Evolutionary conservation across 2,113 vertebrate species (phyloP).

Genomic region (Ameiurus melas): DNA sequence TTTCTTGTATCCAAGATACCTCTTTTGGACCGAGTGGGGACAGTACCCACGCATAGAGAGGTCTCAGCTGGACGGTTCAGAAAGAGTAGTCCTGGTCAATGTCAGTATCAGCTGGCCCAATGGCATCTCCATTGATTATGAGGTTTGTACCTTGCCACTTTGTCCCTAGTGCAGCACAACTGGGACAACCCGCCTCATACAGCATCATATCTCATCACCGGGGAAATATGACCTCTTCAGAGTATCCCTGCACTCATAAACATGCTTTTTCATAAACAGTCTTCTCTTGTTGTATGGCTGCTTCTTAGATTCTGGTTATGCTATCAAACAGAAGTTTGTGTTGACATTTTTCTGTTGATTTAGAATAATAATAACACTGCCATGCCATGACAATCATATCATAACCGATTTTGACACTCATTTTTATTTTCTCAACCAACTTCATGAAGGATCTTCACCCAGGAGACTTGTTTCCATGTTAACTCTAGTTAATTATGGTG

Average conservation of each 20-base stretch:
- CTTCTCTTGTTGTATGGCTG: too few relatives aligned
- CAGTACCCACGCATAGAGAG: constrained; percentile 95
- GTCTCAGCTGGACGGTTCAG: constrained; percentile 84
- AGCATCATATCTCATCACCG: too few relatives aligned
- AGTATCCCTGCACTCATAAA: not conserved
- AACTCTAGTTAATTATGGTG: not conserved
- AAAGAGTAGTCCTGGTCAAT: constrained; percentile 87
- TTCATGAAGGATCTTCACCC: not conserved
- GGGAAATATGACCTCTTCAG: not conserved
- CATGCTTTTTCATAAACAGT: not conserved
- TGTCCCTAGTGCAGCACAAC: not conserved
- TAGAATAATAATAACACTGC: not conserved
- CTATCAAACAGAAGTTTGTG: too few relatives aligned
- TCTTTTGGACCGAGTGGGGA: constrained; percentile 99
- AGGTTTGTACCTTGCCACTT: constrained; percentile 71
- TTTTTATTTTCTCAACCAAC: not conserved
- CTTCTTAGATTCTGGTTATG: too few relatives aligned
- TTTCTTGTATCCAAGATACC: constrained; percentile 74
- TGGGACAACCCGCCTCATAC: not conserved
- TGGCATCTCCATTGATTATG: constrained; percentile 91
- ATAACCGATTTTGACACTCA: not conserved
- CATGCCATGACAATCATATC: not conserved
- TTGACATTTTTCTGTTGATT: not conserved
- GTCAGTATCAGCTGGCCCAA: constrained; percentile 97
- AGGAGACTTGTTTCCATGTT: not conserved